Base-by-base conservation (phyloP, 2,797 vertebrate genomes). In the Heliangelus exortis region DNA sequence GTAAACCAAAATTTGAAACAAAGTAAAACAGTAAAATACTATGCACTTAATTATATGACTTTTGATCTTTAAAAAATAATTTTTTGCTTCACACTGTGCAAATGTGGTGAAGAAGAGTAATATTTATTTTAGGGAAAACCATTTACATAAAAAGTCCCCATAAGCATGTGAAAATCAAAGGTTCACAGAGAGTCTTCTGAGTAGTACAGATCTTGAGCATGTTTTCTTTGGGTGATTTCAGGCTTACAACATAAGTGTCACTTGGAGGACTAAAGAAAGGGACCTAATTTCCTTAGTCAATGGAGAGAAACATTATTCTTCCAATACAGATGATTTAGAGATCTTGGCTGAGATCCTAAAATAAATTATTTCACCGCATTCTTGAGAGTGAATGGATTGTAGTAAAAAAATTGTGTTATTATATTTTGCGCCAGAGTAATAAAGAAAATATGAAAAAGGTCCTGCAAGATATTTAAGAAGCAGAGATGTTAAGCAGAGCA, bases 251-350 rank as follows among this genome's bases (percentile, higher is more conserved):
- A 63, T 39, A 58, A 29, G 17, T 73, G 33, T 76, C 28, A 82
- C 17, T 63, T 19, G 7, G 25, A 89, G 22, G 48, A 86, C 45
- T 69, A 69, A 82, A 84, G 67, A 68, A 5, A 74, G 31, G 31
- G 41, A 62, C 22, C 34, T 74, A 45, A 92, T 93, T 93, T 90
- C 67, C 53, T 92, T 89, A 87, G 74, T 36, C 3, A 0, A 50
- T 80, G 71, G 45, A 87, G 63, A 82, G 71, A 90, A 84, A 93
- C 94, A 93, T 89, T 15, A 69, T 71, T 90, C 39, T 93, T 87
- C 71, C 59, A 84, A 43, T 71, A 90, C 0, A 66, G 34, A 50
- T 87, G 74, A 84, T 95, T 94, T 92, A 84, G 28, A 67, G 45
- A 26, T 63, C 48, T 82, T 87, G 48, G 74, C 22, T 87, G 87